These are phyloP conservation scores for Theocolax elegans DNA, from an alignment of 1,140 invertebrate genomes.

Conservation along the genomic window DNA sequence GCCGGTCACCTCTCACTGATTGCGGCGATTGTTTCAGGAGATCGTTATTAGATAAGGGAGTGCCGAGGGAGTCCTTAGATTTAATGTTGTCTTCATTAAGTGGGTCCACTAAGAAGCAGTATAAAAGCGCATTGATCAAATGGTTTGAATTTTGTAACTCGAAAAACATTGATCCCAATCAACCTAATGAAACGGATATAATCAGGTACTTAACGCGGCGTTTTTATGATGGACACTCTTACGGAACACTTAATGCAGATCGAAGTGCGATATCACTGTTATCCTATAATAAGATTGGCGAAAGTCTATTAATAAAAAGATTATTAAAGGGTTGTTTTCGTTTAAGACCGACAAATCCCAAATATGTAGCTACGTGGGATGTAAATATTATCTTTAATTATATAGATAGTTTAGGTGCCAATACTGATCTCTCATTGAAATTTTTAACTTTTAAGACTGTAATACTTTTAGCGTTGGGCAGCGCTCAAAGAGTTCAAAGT, in stretches of 20 bases:
- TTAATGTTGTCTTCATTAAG: conserved; percentile 22
- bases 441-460: not conserved
- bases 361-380: conserved; percentile 43
- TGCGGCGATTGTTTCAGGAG: conserved; percentile 38
- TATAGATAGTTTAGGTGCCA: conserved; percentile 23
- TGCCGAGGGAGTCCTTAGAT: conserved; percentile 17
- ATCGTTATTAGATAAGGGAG: conserved; percentile 14
- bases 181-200: not conserved
- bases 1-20: conserved; percentile 40
- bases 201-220: not conserved
- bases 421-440: conserved; percentile 1
- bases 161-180: not conserved
- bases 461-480: too few relatives aligned
- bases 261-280: conserved; percentile 37
- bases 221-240: not conserved
- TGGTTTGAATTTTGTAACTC: conserved; percentile 26
- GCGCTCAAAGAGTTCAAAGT: too few relatives aligned
- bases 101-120: conserved; percentile 31
- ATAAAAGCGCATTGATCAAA: conserved; percentile 12
- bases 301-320: conserved; percentile 14
- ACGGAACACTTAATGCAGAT: conserved; percentile 21
- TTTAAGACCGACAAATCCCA: conserved; percentile 38
- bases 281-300: conserved; percentile 7
- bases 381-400: conserved; percentile 37
- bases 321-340: conserved; percentile 42